phyloP scores from a whole-genome alignment of 2,113 vertebrate species.

The Maccullochella peelii region DNA sequence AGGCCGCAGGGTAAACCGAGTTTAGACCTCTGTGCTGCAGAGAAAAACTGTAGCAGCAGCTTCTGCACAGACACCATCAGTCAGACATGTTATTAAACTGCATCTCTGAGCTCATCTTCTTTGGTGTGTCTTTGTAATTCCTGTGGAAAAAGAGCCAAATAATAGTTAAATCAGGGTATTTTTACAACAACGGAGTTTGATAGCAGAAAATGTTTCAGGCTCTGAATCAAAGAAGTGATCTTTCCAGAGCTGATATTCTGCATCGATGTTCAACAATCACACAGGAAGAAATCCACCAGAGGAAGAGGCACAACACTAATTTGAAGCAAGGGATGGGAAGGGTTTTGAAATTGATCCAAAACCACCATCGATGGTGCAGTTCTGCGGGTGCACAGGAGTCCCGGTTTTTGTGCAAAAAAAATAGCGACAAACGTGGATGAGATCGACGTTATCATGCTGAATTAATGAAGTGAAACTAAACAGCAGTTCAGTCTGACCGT shows the following conservation, averaged over 20 bases:
- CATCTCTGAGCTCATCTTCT: neutral
- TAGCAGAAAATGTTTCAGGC: neutral
- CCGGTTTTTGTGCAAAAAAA: too few species aligned
- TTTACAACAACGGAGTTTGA: neutral
- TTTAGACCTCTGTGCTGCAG: slow-evolving; percentile 34
- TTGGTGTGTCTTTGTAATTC: neutral
- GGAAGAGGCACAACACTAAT: neutral
- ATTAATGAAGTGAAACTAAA: neutral
- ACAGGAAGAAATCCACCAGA: neutral
- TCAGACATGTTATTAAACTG: neutral
- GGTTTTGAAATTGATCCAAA: too few species aligned
- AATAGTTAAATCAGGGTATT: neutral
- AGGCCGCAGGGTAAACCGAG: slow-evolving; percentile 23
- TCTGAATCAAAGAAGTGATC: neutral
- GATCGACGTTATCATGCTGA: neutral
- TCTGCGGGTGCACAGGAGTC: too few species aligned
- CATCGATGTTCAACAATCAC: neutral
- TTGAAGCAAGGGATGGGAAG: too few species aligned
- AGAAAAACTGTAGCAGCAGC: neutral
- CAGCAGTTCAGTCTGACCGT: neutral
- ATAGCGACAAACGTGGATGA: too few species aligned
- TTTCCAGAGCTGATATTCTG: neutral
- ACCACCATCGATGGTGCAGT: too few species aligned
- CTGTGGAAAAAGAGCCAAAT: neutral
- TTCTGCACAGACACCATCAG: slow-evolving; percentile 5